Evolutionary conservation across 2,888 invertebrate genomes (phyloP).

Genomic region (Beris morrisii): DNA sequence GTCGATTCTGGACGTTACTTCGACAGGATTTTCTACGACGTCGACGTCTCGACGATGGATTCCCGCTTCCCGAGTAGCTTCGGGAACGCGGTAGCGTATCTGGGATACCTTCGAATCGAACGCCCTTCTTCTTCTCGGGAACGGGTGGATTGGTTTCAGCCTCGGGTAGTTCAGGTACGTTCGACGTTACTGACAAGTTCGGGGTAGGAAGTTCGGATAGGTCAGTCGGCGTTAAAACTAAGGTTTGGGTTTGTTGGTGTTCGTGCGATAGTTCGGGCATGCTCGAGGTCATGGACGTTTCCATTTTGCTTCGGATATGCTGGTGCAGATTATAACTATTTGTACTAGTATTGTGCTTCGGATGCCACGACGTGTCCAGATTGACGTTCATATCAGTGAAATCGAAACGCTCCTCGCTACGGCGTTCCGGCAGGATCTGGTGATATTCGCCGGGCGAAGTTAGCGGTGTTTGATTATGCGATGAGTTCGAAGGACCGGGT

Average conservation of each 20-base stretch:
- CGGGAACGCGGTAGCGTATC: constrained; percentile 59
- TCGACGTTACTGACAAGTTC: constrained; percentile 61
- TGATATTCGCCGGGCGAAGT: constrained; percentile 53
- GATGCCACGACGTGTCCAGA: constrained; percentile 61
- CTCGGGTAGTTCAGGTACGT: constrained; percentile 45
- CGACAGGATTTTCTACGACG: constrained; percentile 51
- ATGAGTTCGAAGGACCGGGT: constrained; percentile 46
- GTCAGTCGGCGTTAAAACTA: constrained; percentile 42
- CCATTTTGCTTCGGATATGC: constrained; percentile 49
- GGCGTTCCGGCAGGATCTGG: constrained; percentile 48
- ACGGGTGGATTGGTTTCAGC: constrained; percentile 42
- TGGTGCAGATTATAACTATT: constrained; percentile 47
- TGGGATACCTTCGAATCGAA: constrained; percentile 55
- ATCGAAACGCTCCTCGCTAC: constrained; percentile 56
- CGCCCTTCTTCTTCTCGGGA: constrained; percentile 53
- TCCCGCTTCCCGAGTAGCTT: constrained; percentile 59
- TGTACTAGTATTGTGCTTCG: constrained; percentile 49
- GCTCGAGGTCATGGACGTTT: constrained; percentile 58
- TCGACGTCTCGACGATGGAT: constrained; percentile 46
- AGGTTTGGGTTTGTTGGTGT: constrained; percentile 29
- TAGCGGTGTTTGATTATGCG: constrained; percentile 52
- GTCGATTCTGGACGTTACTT: constrained; percentile 41
- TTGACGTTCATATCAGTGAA: constrained; percentile 61
- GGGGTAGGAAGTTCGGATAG: constrained; percentile 55
- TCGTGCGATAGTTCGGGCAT: constrained; percentile 62